These are phyloP conservation scores for Drosophila watanabei DNA, from an alignment of 1,140 invertebrate species.

Conservation along the genomic window DNA sequence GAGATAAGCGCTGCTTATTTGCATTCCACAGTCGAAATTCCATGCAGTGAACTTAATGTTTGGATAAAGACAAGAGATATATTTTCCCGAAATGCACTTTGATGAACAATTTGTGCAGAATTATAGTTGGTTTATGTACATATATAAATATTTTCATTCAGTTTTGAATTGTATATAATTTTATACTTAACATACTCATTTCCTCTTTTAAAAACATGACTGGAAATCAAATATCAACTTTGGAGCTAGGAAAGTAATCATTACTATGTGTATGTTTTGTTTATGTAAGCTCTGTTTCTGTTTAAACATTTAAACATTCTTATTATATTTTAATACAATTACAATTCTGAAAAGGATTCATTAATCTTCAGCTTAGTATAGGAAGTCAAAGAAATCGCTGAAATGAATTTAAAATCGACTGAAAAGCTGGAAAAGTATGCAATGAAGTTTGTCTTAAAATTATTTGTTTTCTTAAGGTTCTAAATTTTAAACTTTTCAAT, in stretches of 20 bases:
- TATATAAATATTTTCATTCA: background rate
- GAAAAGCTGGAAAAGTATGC: too few relatives aligned
- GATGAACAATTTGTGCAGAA: background rate
- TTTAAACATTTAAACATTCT: background rate
- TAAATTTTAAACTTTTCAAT: too few relatives aligned
- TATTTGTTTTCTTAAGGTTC: too few relatives aligned
- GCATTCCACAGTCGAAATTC: constrained; percentile 33
- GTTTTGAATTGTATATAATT: background rate
- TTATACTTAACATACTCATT: background rate
- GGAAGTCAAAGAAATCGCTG: too few relatives aligned
- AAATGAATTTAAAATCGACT: too few relatives aligned
- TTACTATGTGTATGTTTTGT: too few relatives aligned
- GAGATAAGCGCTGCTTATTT: constrained; percentile 68
- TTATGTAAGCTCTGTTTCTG: background rate
- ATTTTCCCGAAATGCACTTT: too few relatives aligned
- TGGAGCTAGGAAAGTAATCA: too few relatives aligned
- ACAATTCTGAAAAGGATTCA: too few relatives aligned
- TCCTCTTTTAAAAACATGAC: background rate
- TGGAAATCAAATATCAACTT: background rate
- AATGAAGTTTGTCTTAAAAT: too few relatives aligned
- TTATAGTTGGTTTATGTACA: background rate
- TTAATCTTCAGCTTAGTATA: too few relatives aligned
- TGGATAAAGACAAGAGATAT: background rate
- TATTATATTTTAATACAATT: too few relatives aligned
- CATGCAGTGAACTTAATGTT: background rate